Base-by-base conservation (phyloP, 2,888 invertebrate genomes). In the Syritta pipiens region DNA sequence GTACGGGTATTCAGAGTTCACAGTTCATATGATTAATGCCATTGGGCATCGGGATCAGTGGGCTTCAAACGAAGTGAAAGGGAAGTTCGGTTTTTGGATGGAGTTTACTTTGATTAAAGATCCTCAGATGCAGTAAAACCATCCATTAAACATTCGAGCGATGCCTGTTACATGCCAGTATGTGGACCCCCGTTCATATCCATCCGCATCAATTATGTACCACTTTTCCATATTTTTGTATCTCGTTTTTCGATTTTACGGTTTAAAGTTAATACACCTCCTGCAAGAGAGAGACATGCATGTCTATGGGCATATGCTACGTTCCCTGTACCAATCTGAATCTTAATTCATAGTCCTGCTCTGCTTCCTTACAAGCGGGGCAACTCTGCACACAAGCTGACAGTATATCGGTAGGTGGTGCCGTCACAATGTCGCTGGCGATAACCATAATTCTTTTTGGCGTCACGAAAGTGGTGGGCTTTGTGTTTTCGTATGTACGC, bases 401-500 rank as follows among this genome's bases (percentile, higher is more conserved):
- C 2, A n/a, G 6, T 35, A n/a, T 42, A 14, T 42, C 12, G 10
- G 20, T 37, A 20, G 24, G 12, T 17, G 9, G 12, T 48, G 1
- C 12, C 10, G 17, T 42, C 4, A 4, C 35, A 30, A 63, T 28
- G 48, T 22, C 12, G 30, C 37, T 63, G 2, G 10, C 19, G 48
- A 48, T 57, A 57, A 68, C 57, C 48, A 49, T 40, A 22, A 40
- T 22, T 68, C 28, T 48, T 30, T 17, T 51, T 59, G 51, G 49
- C 42, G 30, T 51, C 68, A 51, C 68, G 26, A 30, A 49, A 37
- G 17, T 42, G 59, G 40, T 59, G 49, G 57, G 42, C 19, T 48
- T 48, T 68, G 26, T 48, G 49, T 42, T 42, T 42, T 24, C 68
- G 46, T 69, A 69, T 59, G 59, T 59, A 69, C 49, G 49, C 51